Base-by-base conservation (phyloP, 1,140 invertebrate genomes). In the Drosophila parabipectinata region DNA sequence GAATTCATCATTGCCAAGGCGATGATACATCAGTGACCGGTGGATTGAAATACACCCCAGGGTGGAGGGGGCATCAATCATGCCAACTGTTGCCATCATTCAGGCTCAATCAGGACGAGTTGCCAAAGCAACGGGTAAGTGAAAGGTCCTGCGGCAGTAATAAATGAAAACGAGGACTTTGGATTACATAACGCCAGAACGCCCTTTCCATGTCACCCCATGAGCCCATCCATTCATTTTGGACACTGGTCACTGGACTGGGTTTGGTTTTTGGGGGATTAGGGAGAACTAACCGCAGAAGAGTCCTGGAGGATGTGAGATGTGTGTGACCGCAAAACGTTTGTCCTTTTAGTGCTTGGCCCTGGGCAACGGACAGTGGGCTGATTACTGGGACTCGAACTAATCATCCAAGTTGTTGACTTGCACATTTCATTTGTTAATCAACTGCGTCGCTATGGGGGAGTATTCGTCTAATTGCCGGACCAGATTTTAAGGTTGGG, bases 21-120 rank as follows among this genome's bases (percentile, higher is more conserved):
- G 61, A 89, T 89, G 75, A 80, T 72, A 73, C 69, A 81, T 78
- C 64, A 44, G 41, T 79, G 57, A 39, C 47, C 62, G 62, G 54
- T 45, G 57, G 67, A 71, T 60, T 48, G 53, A 37, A 41, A 37
- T 21, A 47, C 59, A 68, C 41, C 24, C 32, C 28, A 48, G 53
- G 47, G 39, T 7, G 6, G 6, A 7, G 21, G 32, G 15, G 12
- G n/a, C n/a, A 59, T 87, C 83, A 87, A 87, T 87, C 83, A 83
- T 82, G 83, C 79, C 83, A 88, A 88, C 83, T 88, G 83, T 88
- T 88, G 83, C 83, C 79, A 88, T 88, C 79, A 66, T 69, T 88
- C 82, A 77, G 53, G 56, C 59, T 82, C 83, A 72, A 79, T 82
- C 62, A 87, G 72, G 68, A 32, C 32, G 50, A 61, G 73, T 59